These are phyloP conservation scores for Coturnix japonica DNA, from an alignment of 2,113 vertebrate species.

Conservation along the genomic window DNA sequence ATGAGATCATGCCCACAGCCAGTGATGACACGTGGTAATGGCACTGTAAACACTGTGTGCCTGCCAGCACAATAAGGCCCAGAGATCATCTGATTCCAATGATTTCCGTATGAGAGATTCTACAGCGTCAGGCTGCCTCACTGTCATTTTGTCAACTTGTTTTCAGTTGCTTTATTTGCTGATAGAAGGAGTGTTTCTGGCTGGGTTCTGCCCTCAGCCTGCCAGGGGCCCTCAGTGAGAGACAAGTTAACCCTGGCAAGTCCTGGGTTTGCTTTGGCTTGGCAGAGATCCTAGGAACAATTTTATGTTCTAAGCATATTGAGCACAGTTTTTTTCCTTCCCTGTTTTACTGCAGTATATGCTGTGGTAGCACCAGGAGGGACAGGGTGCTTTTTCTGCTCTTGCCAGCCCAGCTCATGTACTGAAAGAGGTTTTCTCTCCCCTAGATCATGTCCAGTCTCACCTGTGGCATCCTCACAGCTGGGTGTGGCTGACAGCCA, in stretches of 20 bases:
- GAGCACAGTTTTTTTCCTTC: background rate
- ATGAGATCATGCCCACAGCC: background rate
- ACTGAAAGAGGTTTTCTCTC: background rate
- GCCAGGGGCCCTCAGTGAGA: background rate
- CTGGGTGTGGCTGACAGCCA: slow-evolving; percentile 96
- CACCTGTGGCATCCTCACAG: slow-evolving; percentile 93
- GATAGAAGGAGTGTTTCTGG: background rate
- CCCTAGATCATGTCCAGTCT: slow-evolving; percentile 85
- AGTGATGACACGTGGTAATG: background rate
- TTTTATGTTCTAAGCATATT: background rate
- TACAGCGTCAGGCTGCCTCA: background rate
- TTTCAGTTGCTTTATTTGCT: background rate
- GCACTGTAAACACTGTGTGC: background rate
- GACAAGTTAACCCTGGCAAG: background rate
- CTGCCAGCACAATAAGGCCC: background rate
- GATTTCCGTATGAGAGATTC: background rate
- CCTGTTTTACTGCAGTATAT: background rate
- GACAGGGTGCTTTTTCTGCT: background rate
- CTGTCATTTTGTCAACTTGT: background rate
- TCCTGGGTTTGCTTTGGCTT: background rate
- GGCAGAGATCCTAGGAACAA: background rate
- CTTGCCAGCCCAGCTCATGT: background rate
- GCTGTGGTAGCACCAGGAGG: background rate
- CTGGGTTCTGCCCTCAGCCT: background rate
- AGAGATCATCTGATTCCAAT: background rate